phyloP scores from a whole-genome alignment of 2,888 invertebrate species.

The Achlya flavicornis region DNA sequence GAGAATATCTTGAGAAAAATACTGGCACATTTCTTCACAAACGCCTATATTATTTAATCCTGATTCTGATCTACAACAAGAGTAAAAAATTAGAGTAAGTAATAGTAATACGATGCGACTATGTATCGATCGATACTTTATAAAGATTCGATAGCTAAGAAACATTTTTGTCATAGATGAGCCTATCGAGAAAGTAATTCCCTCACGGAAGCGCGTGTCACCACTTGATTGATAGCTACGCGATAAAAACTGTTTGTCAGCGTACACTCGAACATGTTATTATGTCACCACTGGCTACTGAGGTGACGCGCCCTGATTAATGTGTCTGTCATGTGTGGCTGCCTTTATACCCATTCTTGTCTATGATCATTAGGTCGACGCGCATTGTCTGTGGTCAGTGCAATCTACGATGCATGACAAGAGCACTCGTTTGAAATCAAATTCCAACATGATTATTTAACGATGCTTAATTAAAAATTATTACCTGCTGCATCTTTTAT shows the following conservation, averaged over 20 bases:
- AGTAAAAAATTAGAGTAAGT: no score
- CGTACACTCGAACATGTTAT: slow-evolving; percentile 66
- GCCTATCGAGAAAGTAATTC: slow-evolving; percentile 59
- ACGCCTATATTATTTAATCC: no score
- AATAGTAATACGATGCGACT: no score
- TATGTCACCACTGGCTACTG: slow-evolving; percentile 69
- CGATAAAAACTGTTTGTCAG: slow-evolving; percentile 74
- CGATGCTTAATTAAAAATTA: slow-evolving; percentile 16
- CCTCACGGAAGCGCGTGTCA: slow-evolving; percentile 72
- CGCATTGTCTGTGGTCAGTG: slow-evolving; percentile 58
- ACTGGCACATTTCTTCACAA: no score
- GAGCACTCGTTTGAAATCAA: background rate
- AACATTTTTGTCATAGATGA: background rate
- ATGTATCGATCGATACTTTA: no score
- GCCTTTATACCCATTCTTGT: slow-evolving; percentile 55
- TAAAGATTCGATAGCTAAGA: background rate
- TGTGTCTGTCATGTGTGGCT: slow-evolving; percentile 56
- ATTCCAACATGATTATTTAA: background rate
- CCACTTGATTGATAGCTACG: slow-evolving; percentile 70
- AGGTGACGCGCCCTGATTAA: slow-evolving; percentile 69
- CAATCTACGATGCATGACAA: slow-evolving; percentile 16
- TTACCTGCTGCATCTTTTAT: slow-evolving; percentile 21
- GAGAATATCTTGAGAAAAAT: no score
- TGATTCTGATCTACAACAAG: no score
- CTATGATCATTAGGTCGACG: slow-evolving; percentile 53